These are phyloP conservation scores for Oryzias curvinotus DNA, from an alignment of 2,113 vertebrate genomes.

Conservation along the genomic window DNA sequence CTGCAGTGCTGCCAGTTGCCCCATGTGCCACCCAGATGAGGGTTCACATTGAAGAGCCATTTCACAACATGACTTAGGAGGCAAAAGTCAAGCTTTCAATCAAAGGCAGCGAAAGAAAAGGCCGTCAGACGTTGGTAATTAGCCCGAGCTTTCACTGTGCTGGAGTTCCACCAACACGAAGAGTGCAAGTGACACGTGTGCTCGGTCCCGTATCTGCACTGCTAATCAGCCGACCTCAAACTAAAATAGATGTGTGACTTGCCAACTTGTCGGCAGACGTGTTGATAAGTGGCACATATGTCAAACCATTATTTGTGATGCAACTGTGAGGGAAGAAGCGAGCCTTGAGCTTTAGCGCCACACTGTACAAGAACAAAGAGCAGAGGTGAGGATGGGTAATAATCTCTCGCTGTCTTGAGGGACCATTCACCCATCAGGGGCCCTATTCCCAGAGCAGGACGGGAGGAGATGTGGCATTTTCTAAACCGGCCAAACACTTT, in stretches of 20 bases:
- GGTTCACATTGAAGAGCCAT: constrained; percentile 45
- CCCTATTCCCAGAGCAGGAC: constrained; percentile 33
- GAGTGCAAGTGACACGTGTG: constrained; percentile 67
- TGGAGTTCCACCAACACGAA: constrained; percentile 56
- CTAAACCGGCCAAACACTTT: constrained; percentile 57
- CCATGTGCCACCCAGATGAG: constrained; percentile 30
- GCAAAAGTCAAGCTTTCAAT: constrained; percentile 63
- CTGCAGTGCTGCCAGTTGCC: constrained; percentile 31
- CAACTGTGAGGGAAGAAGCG: constrained; percentile 39
- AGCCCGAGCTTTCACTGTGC: constrained; percentile 55
- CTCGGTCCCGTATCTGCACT: constrained; percentile 51
- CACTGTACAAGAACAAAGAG: constrained; percentile 69
- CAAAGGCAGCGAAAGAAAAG: constrained; percentile 61
- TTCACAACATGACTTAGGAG: constrained; percentile 37
- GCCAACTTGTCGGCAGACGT: constrained; percentile 73
- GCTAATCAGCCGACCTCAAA: constrained; percentile 71
- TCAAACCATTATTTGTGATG: constrained; percentile 74
- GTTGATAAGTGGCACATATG: constrained; percentile 79
- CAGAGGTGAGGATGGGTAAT: constrained; percentile 70
- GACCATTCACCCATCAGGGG: constrained; percentile 56
- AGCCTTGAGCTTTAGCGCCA: constrained; percentile 38
- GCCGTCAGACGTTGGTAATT: constrained; percentile 62
- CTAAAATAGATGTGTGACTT: constrained; percentile 80
- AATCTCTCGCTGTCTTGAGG: constrained; percentile 63
- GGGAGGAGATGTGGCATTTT: constrained; percentile 48